These are phyloP conservation scores for Scaptomyza caliginosa DNA, from an alignment of 2,888 invertebrate genomes.

Conservation along the genomic window DNA sequence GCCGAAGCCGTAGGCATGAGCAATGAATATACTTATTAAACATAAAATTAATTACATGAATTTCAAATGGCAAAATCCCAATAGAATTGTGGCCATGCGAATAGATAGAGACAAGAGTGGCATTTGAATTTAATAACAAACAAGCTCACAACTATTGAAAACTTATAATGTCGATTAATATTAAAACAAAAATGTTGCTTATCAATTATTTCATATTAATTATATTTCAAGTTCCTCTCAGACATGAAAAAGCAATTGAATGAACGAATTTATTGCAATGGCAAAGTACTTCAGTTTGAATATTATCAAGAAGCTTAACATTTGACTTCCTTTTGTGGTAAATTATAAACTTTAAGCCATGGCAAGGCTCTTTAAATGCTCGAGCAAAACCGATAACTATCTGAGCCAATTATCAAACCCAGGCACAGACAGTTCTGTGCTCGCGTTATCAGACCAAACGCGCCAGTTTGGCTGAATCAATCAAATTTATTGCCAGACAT, in stretches of 20 bases:
- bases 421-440: slow-evolving; percentile 50
- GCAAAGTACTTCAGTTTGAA: slow-evolving; percentile 20
- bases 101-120: background rate
- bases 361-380: slow-evolving; percentile 33
- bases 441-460: slow-evolving; percentile 48
- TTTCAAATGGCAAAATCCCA: background rate
- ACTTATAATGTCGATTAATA: background rate
- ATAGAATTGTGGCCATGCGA: background rate
- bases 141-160: background rate
- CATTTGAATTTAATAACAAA: background rate
- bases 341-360: slow-evolving; percentile 37
- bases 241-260: background rate
- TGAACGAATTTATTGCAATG: slow-evolving; percentile 11
- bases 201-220: background rate
- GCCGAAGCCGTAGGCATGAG: background rate
- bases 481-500: slow-evolving; percentile 69
- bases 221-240: background rate
- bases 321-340: slow-evolving; percentile 32
- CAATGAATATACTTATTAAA: background rate
- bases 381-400: slow-evolving; percentile 42
- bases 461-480: slow-evolving; percentile 59
- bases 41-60: slow-evolving; percentile 9
- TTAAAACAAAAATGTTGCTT: background rate
- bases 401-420: slow-evolving; percentile 54
- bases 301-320: background rate